These are phyloP conservation scores for Proctacanthus coquilletti DNA, from an alignment of 1,140 invertebrate species.

Conservation along the genomic window DNA sequence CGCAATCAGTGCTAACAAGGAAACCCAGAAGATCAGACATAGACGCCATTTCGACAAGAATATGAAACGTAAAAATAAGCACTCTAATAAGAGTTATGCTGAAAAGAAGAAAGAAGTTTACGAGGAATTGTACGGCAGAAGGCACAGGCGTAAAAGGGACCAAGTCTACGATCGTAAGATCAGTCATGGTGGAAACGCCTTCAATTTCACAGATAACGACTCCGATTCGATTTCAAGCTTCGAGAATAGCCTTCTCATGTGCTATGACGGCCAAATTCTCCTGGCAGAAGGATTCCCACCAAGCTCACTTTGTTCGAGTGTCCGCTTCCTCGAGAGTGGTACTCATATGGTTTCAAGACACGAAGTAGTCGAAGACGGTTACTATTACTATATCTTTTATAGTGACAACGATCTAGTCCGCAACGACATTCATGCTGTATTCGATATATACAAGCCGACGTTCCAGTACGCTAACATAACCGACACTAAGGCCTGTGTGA, in stretches of 20 bases:
- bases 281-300: constrained; percentile 49
- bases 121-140: constrained; percentile 17
- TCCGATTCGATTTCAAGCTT: constrained; percentile 58
- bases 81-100: no score
- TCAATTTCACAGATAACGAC: constrained; percentile 38
- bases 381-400: constrained; percentile 78
- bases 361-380: constrained; percentile 52
- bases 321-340: constrained; percentile 46
- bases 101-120: constrained; percentile 14
- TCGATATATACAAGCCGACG: constrained; percentile 69
- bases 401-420: constrained; percentile 62
- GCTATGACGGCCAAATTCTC: constrained; percentile 56
- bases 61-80: no score
- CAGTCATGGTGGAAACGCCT: constrained; percentile 53
- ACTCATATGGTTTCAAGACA: constrained; percentile 45
- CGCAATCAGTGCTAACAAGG: no score
- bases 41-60: no score
- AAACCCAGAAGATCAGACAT: no score
- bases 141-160: constrained; percentile 34
- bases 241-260: constrained; percentile 53
- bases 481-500: constrained; percentile 48
- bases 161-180: constrained; percentile 53
- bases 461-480: constrained; percentile 59
- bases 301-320: constrained; percentile 45
- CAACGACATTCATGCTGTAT: constrained; percentile 65